Base-by-base conservation (phyloP, 1,140 invertebrate species). In the Drosophila subpulchrella region DNA sequence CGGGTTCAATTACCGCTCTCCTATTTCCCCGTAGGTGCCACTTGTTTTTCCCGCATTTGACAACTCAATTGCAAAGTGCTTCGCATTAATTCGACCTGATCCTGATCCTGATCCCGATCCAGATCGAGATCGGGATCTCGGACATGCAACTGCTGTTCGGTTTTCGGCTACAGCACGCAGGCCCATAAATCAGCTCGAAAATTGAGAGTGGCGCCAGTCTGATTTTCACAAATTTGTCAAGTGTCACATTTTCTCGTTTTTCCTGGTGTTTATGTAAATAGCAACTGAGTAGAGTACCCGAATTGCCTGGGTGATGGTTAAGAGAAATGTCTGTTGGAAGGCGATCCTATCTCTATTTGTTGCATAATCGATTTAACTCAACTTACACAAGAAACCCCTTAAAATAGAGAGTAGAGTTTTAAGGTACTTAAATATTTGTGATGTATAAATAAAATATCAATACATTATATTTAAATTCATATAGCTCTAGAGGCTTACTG, bases 51-150 rank as follows among this genome's bases (percentile, higher is more conserved):
- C 59, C 63, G 48, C 50, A 58, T 83, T 66, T 83, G 76, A 84
- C 81, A 84, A 77, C 72, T 84, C 79, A 72, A 83, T 86, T 88
- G 79, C 76, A 79, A 84, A 83, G 81, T 73, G 79, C 44, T 79
- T 83, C 71, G 50, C 70, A 85, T 85, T 85, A 84, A 84, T 65
- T 65, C 6, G 59, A 41, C 58, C 34, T 36, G 15, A 50, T 70
- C 48, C 65, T 61, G 27, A 39, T 36, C 6, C 36, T 13, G 24
- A 42, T 84, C 70, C 39, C 57, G 12, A 51, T 60, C 57, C 59
- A 55, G 24, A 38, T 41, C 6, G 39, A 62, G 48, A 41, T 48
- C 47, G 7, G 12, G 61, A 42, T 17, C 44, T 72, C 24, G 39
- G 30, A 59, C 83, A 12, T 53, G 4, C 83, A 86, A 89, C 83